Conservation (phyloP, 2,113 vertebrate genomes). For the Pomatorhinus ruficollis region DNA sequence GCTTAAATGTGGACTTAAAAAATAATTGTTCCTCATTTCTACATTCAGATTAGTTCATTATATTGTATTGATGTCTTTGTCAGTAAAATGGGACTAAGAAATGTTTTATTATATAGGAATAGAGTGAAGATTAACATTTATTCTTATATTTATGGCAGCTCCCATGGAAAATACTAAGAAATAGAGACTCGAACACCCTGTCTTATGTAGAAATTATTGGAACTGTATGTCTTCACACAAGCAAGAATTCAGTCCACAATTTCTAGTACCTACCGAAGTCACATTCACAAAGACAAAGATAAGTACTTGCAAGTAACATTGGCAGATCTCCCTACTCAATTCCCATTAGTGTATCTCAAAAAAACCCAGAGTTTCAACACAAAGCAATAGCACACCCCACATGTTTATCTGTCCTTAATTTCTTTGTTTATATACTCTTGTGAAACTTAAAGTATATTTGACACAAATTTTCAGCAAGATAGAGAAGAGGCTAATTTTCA, state of each 20-base stretch:
- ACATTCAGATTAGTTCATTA: neutral
- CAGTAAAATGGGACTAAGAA: neutral
- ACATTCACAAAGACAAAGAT: neutral
- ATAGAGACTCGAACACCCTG: neutral
- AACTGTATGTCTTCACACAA: neutral
- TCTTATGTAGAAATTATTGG: neutral
- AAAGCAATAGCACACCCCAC: neutral
- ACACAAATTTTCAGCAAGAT: neutral
- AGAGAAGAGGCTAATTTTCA: neutral
- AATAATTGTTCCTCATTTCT: neutral
- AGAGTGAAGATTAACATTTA: neutral
- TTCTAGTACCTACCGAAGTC: neutral
- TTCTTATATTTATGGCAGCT: neutral
- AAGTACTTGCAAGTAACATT: neutral
- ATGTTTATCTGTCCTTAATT: neutral
- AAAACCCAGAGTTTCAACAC: fast-evolving
- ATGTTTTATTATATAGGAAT: neutral
- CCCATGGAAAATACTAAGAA: neutral
- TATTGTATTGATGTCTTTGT: neutral
- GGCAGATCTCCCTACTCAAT: neutral
- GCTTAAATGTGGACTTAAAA: neutral
- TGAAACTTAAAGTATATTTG: neutral
- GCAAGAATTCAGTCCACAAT: neutral
- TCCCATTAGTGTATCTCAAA: neutral
- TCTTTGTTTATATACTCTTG: neutral